Percentiles rank a stretch among this genome's conserved stretches.
phyloP scores from a whole-genome alignment of 2,797 vertebrate species.

The Myoxocephalus aenaeus region DNA sequence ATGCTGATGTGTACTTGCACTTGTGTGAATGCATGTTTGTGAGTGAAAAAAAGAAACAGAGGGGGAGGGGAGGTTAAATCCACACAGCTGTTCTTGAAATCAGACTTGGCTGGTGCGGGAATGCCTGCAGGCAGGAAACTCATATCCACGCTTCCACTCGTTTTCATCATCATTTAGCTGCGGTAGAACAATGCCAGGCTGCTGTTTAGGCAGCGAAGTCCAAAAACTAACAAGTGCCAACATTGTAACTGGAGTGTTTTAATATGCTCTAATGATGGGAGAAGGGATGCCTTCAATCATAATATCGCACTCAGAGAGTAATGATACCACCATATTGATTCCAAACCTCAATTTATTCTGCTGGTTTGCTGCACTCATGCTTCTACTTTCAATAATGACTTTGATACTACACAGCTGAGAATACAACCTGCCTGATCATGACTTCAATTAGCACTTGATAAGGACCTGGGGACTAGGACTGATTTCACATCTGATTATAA shows the following conservation, averaged over 20 bases:
- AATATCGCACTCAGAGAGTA: constrained; percentile 27
- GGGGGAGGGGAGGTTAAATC: constrained; percentile 54
- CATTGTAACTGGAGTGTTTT: constrained; percentile 50
- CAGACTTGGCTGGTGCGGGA: constrained; percentile 65
- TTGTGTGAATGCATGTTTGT: constrained; percentile 23
- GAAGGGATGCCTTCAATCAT: constrained; percentile 47
- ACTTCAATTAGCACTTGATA: constrained; percentile 66
- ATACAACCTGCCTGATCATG: constrained; percentile 42
- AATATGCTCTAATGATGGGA: constrained; percentile 58
- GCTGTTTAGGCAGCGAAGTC: constrained; percentile 51
- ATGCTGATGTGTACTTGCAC: constrained; percentile 2
- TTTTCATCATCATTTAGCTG: constrained; percentile 72
- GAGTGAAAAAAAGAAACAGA: constrained; percentile 10
- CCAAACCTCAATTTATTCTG: constrained; percentile 39
- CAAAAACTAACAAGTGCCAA: constrained; percentile 64
- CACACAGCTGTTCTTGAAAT: constrained; percentile 75
- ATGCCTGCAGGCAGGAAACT: constrained; percentile 63
- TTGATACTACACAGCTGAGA: constrained; percentile 39
- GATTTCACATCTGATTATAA: constrained; percentile 68
- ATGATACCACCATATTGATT: constrained; percentile 38
- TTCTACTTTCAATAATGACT: constrained; percentile 44
- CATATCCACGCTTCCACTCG: constrained; percentile 60
- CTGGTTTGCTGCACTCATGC: constrained; percentile 29
- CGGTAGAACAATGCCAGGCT: constrained; percentile 62
- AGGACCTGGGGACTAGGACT: constrained; percentile 42